Base-by-base conservation (phyloP, 2,888 invertebrate species). In the Branchipolynoe longqiensis region DNA sequence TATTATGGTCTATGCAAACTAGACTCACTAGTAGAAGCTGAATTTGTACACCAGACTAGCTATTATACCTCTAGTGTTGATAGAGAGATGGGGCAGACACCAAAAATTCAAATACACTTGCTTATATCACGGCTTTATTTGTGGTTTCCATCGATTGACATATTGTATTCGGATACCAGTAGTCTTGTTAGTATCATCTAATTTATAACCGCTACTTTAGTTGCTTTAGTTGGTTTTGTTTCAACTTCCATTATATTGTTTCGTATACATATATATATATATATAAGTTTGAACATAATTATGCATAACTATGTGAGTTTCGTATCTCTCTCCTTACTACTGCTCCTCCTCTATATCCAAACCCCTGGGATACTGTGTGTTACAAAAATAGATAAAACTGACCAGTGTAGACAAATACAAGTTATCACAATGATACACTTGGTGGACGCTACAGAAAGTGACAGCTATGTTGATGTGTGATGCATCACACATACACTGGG, bases 401-500 rank as follows among this genome's bases (percentile, higher is more conserved):
- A 54, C 54, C 78, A 48, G 54, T 78, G 78, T 41, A 78, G 54
- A 78, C 54, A 54, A n/a, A 28, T 78, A 78, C 78, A 78, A 28
- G 41, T 48, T 78, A 78, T 78, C 78, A 78, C 78, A 78, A 78
- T 48, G 48, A 28, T 25, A 78, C 78, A 28, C 48, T 41, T 54
- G 78, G 78, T 78, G 78, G 78, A 78, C 78, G 78, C 78, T 78
- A 78, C 78, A 48, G 54, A 78, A 48, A 69, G 69, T 69, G 12
- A 78, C 41, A 78, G 28, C 41, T 78, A 41, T 48, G n/a, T n/a
- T n/a, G n/a, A 78, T 78, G 78, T 78, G 78, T 78, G 78, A 78
- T 78, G 78, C 78, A 78, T 78, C 48, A 78, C 78, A 78, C 78
- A 78, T 78, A n/a, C n/a, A n/a, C n/a, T n/a, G n/a, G n/a, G n/a